Conservation (phyloP, 2,888 invertebrate genomes). For the Acrobeloides nanus region DNA sequence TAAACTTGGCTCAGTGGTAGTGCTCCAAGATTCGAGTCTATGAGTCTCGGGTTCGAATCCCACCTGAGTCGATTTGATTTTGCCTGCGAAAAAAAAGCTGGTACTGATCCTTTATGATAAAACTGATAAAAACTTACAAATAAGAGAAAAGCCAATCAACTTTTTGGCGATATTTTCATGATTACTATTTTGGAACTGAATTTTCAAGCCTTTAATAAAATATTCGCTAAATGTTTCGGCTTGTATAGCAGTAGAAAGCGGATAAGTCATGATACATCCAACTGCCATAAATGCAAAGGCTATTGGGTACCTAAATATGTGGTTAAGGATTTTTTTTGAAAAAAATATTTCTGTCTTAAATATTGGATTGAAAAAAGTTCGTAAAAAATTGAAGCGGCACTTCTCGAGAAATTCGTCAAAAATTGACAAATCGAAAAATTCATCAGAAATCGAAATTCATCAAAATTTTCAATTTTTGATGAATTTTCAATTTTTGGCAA, state of each 20-base stretch:
- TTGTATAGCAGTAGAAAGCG: conserved; percentile 48
- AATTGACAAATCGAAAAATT: not conserved
- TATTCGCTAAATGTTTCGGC: conserved; percentile 49
- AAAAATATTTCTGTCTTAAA: too few species aligned
- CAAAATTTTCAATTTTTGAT: too few species aligned
- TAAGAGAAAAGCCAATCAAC: conserved; percentile 33
- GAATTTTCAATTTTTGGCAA: too few species aligned
- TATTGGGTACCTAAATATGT: conserved; percentile 42
- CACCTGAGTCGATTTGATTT: too few species aligned
- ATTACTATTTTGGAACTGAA: conserved; percentile 21
- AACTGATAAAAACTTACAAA: conserved; percentile 21
- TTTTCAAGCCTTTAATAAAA: conserved; percentile 33
- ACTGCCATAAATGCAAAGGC: conserved; percentile 50
- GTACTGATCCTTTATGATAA: not conserved
- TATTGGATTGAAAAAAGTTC: too few species aligned
- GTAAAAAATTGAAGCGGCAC: too few species aligned
- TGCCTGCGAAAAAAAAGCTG: too few species aligned
- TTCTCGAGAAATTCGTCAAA: too few species aligned
- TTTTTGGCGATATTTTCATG: conserved; percentile 27
- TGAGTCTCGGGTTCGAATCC: too few species aligned
- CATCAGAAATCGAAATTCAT: not conserved
- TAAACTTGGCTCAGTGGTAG: too few species aligned
- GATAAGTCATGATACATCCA: conserved; percentile 48
- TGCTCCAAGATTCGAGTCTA: too few species aligned
- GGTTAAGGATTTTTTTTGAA: too few species aligned